Base-by-base conservation (phyloP, 2,888 invertebrate genomes). In the Ichneumon xanthorius region DNA sequence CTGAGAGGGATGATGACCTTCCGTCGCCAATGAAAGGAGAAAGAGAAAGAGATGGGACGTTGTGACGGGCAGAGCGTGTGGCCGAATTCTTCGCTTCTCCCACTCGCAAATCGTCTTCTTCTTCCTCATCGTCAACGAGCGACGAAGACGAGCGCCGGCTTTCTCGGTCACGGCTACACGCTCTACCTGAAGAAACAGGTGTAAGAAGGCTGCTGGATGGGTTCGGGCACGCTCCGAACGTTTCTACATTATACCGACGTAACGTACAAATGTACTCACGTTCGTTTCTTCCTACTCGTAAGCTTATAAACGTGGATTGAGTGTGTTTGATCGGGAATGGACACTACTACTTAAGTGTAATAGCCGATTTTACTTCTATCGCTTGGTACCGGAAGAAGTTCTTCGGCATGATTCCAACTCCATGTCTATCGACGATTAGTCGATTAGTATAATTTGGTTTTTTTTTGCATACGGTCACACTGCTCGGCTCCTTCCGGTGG, bases 81-180 rank as follows among this genome's bases (percentile, higher is more conserved):
- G 90, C 90, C 90, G 91, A 90, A 90, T 91, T 91, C 89, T 85
- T 88, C 86, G 85, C 87, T 87, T 58, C 87, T 87, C 87, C 83
- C 76, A 72, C 73, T 68, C 68, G 37, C 68, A 65, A 65, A 58
- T 58, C 22, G 58, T 58, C 22, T 58, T 84, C 87, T 86, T 87
- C 88, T 89, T 89, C 90, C 72, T 82, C 82, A 50, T 67, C 72
- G 71, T 45, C 65, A 37, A 65, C 55, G 58, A 58, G 19, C 58
- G 45, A 67, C 53, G 67, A 73, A 53, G 55, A 68, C 68, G 81
- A 76, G 87, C 82, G 86, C 89, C 89, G 87, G 89, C 90, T 92
- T 92, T 93, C 93, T 92, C 93, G 93, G 92, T 92, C 93, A 93
- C 88, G 92, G 91, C 58, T 92, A 88, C 90, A 82, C 63, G 61